Percentiles rank a stretch among this genome's conserved stretches.
Conservation (phyloP, 1,140 invertebrate species). For the Sminthurinus signatus region DNA sequence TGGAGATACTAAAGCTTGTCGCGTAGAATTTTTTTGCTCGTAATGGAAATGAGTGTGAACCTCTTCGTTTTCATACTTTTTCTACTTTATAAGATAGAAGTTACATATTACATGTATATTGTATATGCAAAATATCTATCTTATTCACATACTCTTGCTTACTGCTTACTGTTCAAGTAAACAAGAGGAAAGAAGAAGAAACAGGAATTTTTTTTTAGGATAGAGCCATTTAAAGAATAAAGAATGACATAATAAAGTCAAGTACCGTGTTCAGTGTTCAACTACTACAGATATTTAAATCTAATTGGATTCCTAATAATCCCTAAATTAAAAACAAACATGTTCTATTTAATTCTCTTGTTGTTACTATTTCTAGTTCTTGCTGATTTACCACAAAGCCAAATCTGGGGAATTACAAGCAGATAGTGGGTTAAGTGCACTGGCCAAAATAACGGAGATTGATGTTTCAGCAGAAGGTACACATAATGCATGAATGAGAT, state of each 20-base stretch:
- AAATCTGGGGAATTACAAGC: conserved; percentile 67
- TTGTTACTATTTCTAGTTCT: conserved; percentile 54
- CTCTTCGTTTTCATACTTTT: too few relatives aligned
- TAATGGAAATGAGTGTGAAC: too few relatives aligned
- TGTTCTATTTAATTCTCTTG: not conserved
- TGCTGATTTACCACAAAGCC: conserved; percentile 81
- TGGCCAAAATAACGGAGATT: conserved; percentile 77
- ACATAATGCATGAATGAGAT: too few relatives aligned
- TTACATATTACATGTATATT: too few relatives aligned
- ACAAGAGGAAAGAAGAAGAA: too few relatives aligned
- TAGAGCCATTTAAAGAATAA: not conserved
- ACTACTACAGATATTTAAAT: not conserved
- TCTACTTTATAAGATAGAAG: too few relatives aligned
- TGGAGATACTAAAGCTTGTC: too few relatives aligned
- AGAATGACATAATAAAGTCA: not conserved
- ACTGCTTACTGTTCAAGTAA: too few relatives aligned
- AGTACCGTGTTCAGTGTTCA: not conserved
- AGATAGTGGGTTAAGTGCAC: conserved; percentile 71
- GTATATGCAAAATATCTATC: too few relatives aligned
- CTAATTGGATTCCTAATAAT: not conserved
- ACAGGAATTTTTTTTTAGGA: not conserved
- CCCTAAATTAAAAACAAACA: not conserved
- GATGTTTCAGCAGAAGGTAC: conserved; percentile 76
- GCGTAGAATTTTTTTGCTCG: too few relatives aligned
- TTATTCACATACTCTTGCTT: too few relatives aligned